Percentiles rank a stretch among this genome's conserved stretches.
These are phyloP conservation scores for Micrastur ruficollis DNA, from an alignment of 2,797 vertebrate species.

Conservation along the genomic window DNA sequence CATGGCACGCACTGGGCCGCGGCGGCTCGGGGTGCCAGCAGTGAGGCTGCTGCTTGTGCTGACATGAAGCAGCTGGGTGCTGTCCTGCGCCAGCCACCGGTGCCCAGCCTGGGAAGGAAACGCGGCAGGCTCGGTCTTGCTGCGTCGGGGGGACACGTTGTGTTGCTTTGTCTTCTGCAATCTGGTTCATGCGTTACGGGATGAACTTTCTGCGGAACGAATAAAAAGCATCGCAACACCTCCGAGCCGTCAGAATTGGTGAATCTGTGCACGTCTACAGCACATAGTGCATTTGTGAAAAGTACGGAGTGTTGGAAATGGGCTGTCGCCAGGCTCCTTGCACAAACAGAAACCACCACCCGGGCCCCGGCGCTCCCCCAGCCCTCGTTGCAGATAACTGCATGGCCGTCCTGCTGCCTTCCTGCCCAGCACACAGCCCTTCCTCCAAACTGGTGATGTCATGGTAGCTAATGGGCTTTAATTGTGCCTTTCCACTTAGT, in stretches of 20 bases:
- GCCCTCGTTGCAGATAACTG: neutral
- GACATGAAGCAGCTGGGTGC: neutral
- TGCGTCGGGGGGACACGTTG: fast-evolving
- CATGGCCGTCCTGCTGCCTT: neutral
- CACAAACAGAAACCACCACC: neutral
- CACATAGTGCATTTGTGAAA: neutral
- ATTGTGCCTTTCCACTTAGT: slow-evolving; percentile 5
- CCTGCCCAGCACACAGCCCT: neutral
- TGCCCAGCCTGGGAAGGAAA: neutral
- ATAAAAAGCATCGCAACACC: neutral
- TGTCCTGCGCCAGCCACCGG: neutral
- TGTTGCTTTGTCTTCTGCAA: neutral
- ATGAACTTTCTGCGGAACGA: fast-evolving
- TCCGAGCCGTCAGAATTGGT: fast-evolving
- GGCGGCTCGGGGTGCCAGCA: neutral
- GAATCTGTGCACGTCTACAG: neutral
- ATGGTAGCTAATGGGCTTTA: slow-evolving; percentile 43
- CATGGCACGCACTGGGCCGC: neutral
- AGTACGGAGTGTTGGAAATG: neutral
- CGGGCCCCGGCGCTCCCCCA: neutral
- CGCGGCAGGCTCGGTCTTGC: fast-evolving
- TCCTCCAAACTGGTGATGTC: slow-evolving; percentile 36
- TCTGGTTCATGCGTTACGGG: fast-evolving
- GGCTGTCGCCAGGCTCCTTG: neutral
- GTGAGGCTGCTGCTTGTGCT: neutral